Conservation (phyloP, 1,140 invertebrate genomes). For the Asbolus verrucosus region DNA sequence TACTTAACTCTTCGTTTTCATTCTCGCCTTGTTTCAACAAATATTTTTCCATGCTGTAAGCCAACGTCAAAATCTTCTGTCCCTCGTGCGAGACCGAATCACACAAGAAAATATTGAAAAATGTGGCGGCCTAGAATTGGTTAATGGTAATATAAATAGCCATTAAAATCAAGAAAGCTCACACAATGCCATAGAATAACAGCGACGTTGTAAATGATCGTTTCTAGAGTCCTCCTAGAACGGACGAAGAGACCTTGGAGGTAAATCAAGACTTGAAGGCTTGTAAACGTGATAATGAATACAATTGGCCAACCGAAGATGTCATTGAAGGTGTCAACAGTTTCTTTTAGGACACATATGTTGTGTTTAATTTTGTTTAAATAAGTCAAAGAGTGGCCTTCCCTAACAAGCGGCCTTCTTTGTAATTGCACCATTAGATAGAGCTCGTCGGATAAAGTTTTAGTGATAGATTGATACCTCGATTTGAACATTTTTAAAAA, state of each 20-base stretch:
- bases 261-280: not conserved
- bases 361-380: not conserved
- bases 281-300: not conserved
- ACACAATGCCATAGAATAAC: slow-evolving; percentile 8
- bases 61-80: not conserved
- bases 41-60: not conserved
- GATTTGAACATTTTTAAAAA: not conserved
- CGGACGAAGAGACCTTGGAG: not conserved
- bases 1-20: not conserved
- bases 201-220: not conserved
- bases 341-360: not conserved
- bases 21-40: not conserved
- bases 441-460: not conserved
- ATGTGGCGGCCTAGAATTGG: not conserved
- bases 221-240: not conserved
- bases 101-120: not conserved
- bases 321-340: not conserved
- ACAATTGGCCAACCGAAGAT: slow-evolving; percentile 6
- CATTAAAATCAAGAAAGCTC: not conserved
- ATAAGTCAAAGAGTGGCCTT: not conserved
- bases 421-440: too few relatives aligned
- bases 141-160: not conserved
- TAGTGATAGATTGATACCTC: not conserved
- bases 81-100: not conserved
- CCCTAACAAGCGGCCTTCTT: not conserved